These are phyloP conservation scores for Homalodisca vitripennis DNA, from an alignment of 1,140 invertebrate genomes.

Conservation along the genomic window DNA sequence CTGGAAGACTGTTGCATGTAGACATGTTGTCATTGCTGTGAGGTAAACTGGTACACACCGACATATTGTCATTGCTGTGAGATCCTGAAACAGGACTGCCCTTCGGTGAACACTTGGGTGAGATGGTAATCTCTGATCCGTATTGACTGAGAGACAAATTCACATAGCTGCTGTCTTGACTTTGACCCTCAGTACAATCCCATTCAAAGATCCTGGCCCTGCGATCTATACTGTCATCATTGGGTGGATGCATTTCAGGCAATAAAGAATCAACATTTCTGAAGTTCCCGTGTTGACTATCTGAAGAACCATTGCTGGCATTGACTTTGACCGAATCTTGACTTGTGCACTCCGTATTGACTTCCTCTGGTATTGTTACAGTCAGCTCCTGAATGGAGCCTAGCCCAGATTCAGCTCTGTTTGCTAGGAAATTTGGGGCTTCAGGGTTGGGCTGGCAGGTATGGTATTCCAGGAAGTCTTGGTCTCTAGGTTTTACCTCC, in stretches of 20 bases:
- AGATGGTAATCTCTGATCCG: not conserved
- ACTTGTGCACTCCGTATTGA: conserved; percentile 37
- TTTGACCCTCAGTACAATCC: not conserved
- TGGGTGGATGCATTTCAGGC: conserved; percentile 31
- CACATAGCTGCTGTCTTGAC: conserved; percentile 21
- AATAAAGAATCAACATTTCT: conserved; percentile 13
- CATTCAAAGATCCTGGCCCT: not conserved
- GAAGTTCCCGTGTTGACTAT: conserved; percentile 33
- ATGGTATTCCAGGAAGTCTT: not conserved
- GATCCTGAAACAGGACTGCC: not conserved
- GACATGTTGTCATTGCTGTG: conserved; percentile 14
- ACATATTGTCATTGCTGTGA: conserved; percentile 5
- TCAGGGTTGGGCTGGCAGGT: not conserved
- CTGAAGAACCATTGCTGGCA: conserved; percentile 33
- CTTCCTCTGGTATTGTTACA: conserved; percentile 34
- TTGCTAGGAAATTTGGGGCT: not conserved
- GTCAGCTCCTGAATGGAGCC: conserved; percentile 20
- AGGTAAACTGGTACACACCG: not conserved
- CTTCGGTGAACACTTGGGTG: not conserved
- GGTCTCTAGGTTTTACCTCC: not conserved
- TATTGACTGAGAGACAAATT: not conserved
- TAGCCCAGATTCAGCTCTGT: conserved; percentile 2
- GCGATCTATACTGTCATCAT: conserved; percentile 1
- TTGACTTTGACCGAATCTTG: conserved; percentile 36
- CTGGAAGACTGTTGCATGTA: conserved; percentile 2